A percentile compares a stretch with the other conserved stretches of the same genome.
Conservation (phyloP, 2,113 vertebrate genomes). For the Lophochroa leadbeateri region DNA sequence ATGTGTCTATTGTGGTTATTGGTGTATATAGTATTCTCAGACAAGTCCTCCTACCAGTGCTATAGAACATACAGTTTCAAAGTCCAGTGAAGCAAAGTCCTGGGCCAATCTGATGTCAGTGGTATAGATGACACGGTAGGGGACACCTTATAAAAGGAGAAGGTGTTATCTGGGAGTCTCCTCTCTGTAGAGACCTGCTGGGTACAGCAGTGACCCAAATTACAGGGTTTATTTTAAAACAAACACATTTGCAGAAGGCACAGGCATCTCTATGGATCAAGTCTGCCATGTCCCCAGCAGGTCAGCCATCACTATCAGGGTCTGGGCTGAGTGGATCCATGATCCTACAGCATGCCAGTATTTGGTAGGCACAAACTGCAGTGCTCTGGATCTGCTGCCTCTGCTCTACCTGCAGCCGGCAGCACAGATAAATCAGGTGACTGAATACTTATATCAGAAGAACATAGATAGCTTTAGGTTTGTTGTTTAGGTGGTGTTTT, state of each 20-base stretch:
- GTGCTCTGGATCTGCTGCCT: background rate
- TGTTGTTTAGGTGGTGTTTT: background rate
- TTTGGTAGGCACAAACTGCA: accelerated
- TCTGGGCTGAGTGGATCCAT: background rate
- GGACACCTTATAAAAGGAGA: background rate
- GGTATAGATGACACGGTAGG: background rate
- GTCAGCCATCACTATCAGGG: background rate
- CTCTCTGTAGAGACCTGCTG: background rate
- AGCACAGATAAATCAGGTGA: background rate
- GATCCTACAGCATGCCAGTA: background rate
- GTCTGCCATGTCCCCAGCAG: accelerated
- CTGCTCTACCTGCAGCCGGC: background rate
- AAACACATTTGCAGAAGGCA: background rate
- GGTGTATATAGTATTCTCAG: background rate
- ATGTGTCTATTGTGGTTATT: background rate
- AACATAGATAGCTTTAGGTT: background rate
- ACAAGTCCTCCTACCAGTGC: background rate
- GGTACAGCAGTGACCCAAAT: background rate
- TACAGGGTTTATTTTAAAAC: background rate
- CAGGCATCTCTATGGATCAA: background rate
- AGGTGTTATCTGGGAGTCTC: background rate
- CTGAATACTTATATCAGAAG: background rate
- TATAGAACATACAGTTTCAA: background rate
- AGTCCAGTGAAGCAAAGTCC: background rate
- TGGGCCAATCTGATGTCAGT: background rate